phyloP scores from a whole-genome alignment of 2,113 vertebrate genomes.

The Caracal caracal region DNA sequence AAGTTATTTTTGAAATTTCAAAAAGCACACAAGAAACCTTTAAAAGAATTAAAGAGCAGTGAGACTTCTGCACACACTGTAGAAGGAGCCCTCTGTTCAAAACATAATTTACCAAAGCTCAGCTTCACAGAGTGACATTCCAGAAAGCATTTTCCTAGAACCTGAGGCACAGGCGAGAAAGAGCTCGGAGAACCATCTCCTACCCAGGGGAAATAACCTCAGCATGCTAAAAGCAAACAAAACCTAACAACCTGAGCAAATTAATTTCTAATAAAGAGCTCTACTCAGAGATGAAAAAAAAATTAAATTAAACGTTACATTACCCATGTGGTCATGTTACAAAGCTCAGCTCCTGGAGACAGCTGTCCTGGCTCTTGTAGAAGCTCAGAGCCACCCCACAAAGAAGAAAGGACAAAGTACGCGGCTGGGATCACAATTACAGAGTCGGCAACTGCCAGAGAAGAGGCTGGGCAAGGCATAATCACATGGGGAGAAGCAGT shows the following conservation, averaged over 20 bases:
- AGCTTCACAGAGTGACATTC: neutral
- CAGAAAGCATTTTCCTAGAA: conserved; percentile 31
- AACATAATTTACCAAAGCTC: neutral
- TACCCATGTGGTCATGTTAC: conserved; percentile 34
- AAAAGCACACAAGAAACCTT: neutral
- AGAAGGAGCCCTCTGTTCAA: neutral
- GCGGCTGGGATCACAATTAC: conserved; percentile 65
- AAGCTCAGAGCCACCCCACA: conserved; percentile 15
- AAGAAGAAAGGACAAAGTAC: conserved; percentile 86
- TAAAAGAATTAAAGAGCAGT: neutral
- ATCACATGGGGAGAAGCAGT: neutral
- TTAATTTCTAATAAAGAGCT: conserved; percentile 57
- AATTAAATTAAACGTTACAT: conserved; percentile 54
- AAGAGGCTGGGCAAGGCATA: neutral
- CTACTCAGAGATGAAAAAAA: neutral
- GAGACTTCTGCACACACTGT: neutral
- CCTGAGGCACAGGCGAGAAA: neutral
- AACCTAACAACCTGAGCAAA: conserved; percentile 16
- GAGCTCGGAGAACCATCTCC: neutral
- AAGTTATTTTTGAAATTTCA: neutral
- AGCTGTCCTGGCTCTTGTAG: neutral
- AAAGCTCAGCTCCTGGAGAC: conserved; percentile 11
- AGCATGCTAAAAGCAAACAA: conserved; percentile 24
- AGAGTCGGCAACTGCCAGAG: neutral
- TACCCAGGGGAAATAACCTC: neutral